Percentiles rank a stretch among this genome's conserved stretches.
Conservation (phyloP, 2,888 invertebrate genomes). For the Xanthia icteritia region DNA sequence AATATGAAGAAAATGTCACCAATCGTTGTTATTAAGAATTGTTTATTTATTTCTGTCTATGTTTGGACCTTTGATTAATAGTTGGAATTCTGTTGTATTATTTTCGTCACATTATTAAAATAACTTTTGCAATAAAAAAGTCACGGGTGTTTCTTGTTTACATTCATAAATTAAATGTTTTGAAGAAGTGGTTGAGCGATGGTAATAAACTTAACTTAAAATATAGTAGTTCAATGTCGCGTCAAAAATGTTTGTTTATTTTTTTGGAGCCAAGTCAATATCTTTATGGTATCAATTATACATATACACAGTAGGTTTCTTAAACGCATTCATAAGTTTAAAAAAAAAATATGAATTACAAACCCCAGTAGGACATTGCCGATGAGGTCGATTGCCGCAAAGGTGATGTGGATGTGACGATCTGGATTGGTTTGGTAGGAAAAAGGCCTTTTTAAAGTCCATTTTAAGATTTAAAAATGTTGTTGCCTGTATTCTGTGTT, state of each 20-base stretch:
- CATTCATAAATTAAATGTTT: constrained; percentile 10
- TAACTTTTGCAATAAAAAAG: constrained; percentile 24
- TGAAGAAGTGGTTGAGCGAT: constrained; percentile 4
- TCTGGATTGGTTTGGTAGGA: not conserved
- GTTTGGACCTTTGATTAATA: constrained; percentile 9
- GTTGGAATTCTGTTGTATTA: constrained; percentile 13
- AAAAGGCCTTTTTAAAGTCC: too few species aligned
- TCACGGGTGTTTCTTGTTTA: constrained; percentile 27
- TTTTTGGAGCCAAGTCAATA: not conserved
- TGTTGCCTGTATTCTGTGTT: too few species aligned
- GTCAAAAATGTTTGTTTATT: not conserved
- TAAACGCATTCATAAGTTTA: not conserved
- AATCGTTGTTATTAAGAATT: not conserved
- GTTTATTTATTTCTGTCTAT: constrained; percentile 5
- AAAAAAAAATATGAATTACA: not conserved
- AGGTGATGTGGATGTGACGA: not conserved
- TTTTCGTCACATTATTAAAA: constrained; percentile 14
- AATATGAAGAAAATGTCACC: not conserved
- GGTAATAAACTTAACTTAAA: not conserved
- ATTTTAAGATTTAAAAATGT: too few species aligned
- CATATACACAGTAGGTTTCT: not conserved
- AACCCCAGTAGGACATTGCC: not conserved
- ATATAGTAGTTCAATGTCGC: not conserved
- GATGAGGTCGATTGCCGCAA: not conserved
- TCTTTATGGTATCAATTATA: not conserved